These are phyloP conservation scores for Garrulus glandarius DNA, from an alignment of 2,797 vertebrate genomes.

Conservation along the genomic window DNA sequence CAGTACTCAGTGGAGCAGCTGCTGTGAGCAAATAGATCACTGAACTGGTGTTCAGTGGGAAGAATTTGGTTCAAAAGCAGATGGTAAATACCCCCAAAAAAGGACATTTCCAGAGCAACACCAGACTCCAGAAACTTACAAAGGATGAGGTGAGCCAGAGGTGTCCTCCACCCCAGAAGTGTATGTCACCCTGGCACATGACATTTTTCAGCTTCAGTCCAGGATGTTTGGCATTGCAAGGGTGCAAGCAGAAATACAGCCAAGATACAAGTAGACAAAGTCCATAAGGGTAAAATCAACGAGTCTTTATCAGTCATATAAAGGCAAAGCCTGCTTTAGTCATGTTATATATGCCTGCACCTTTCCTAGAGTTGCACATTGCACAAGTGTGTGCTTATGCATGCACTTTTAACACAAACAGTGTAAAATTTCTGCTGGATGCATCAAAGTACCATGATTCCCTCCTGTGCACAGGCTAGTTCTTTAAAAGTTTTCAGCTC, in stretches of 20 bases:
- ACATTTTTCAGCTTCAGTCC: background rate
- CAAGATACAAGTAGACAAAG: background rate
- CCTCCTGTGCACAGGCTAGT: background rate
- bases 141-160: background rate
- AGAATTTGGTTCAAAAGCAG: background rate
- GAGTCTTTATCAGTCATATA: background rate
- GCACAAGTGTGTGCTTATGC: accelerated
- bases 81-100: background rate
- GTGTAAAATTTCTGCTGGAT: background rate
- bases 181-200: background rate
- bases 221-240: background rate
- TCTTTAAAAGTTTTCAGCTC: background rate
- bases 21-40: background rate
- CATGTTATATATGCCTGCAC: background rate
- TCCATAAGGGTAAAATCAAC: background rate
- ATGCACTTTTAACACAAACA: background rate
- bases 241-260: background rate
- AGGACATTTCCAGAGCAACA: background rate
- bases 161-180: background rate
- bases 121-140: background rate
- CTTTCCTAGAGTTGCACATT: background rate
- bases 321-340: background rate
- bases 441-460: background rate
- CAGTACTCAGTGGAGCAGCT: background rate
- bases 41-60: background rate